phyloP scores from a whole-genome alignment of 2,797 vertebrate species.

The Moxostoma hubbsi region DNA sequence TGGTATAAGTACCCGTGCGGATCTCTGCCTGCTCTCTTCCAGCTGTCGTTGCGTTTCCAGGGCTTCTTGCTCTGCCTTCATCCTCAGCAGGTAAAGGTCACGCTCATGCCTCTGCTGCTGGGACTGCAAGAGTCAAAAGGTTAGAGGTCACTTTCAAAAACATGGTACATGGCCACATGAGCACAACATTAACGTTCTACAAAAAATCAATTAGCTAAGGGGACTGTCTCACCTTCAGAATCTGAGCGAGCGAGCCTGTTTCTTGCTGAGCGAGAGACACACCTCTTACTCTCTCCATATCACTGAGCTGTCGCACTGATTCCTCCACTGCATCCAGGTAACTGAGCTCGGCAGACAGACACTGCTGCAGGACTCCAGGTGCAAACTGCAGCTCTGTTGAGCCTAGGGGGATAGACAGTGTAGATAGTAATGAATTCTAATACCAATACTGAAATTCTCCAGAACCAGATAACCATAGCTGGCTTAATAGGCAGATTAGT shows the following conservation, averaged over 20 bases:
- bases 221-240: slow-evolving; percentile 86
- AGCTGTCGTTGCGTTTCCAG: slow-evolving; percentile 87
- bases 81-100: slow-evolving; percentile 88
- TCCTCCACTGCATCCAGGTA: slow-evolving; percentile 94
- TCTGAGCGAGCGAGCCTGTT: slow-evolving; percentile 88
- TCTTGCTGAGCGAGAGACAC: slow-evolving; percentile 95
- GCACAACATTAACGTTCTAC: not conserved
- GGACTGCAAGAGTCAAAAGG: slow-evolving; percentile 73
- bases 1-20: slow-evolving; percentile 83
- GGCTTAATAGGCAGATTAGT: not conserved
- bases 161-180: not conserved
- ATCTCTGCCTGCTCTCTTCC: slow-evolving; percentile 87
- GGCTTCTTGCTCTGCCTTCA: slow-evolving; percentile 91
- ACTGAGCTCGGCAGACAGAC: slow-evolving; percentile 86
- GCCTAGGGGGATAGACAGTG: not conserved
- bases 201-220: not conserved
- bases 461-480: not conserved
- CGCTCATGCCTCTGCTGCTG: slow-evolving; percentile 91
- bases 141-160: slow-evolving; percentile 44
- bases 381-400: slow-evolving; percentile 78
- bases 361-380: slow-evolving; percentile 88
- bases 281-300: slow-evolving; percentile 86
- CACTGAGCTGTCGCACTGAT: slow-evolving; percentile 88
- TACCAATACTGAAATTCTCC: not conserved
- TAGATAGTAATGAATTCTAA: not conserved